Conservation (phyloP, 1,140 invertebrate species). For the Ips nitidus region DNA sequence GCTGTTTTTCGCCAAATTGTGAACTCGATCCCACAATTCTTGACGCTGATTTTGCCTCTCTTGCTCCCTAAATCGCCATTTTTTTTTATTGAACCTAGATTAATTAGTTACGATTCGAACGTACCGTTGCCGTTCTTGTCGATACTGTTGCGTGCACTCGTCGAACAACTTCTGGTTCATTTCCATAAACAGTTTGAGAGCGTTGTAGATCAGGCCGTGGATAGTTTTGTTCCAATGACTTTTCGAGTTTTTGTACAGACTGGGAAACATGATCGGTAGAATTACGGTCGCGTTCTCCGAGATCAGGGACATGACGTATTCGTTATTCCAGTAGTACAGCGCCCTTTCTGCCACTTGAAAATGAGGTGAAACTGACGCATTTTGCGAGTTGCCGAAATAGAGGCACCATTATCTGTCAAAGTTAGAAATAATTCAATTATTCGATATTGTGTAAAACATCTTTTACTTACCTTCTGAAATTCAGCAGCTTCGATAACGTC, state of each 20-base stretch:
- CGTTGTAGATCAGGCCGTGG: constrained; percentile 98
- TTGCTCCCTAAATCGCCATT: constrained; percentile 64
- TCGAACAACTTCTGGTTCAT: constrained; percentile 99
- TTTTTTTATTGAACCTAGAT: neutral
- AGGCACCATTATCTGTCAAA: constrained; percentile 69
- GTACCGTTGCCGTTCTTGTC: constrained; percentile 87
- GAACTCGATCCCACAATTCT: constrained; percentile 79
- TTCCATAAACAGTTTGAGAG: constrained; percentile 98
- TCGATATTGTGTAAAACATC: no score
- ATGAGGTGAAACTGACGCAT: constrained; percentile 95
- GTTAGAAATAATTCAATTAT: neutral
- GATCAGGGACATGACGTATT: constrained; percentile 97
- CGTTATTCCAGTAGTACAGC: constrained; percentile 99
- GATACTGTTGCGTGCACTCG: constrained; percentile 95
- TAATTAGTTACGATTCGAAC: constrained; percentile 48
- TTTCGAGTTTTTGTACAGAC: constrained; percentile 95
- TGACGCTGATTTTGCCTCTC: constrained; percentile 77
- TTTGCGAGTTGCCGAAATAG: constrained; percentile 92
- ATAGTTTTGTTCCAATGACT: constrained; percentile 99
- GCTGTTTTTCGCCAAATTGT: constrained; percentile 69
- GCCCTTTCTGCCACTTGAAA: constrained; percentile 96
- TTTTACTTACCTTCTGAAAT: constrained; percentile 82
- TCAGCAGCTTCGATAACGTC: constrained; percentile 97
- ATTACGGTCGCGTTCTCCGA: constrained; percentile 92
- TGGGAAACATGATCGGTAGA: constrained; percentile 94